These are phyloP conservation scores for Patella vulgata DNA, from an alignment of 1,140 invertebrate species.

Conservation along the genomic window DNA sequence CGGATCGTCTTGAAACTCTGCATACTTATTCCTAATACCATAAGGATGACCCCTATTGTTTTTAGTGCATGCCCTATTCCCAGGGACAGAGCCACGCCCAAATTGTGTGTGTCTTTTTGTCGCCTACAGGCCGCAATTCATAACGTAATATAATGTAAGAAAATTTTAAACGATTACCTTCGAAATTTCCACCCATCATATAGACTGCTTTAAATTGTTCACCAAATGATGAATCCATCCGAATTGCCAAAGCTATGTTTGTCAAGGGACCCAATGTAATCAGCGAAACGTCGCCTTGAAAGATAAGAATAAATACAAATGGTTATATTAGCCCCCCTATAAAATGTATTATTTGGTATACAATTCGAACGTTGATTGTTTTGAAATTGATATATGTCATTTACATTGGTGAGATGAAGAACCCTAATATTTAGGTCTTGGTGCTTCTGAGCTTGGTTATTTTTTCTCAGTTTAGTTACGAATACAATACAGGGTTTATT, in stretches of 20 bases:
- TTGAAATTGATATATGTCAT: too few species aligned
- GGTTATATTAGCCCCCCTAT: not conserved
- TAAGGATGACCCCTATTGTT: too few species aligned
- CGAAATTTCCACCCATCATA: conserved; percentile 81
- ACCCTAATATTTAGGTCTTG: not conserved
- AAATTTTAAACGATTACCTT: conserved; percentile 38
- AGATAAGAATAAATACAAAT: conserved; percentile 7
- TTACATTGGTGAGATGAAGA: not conserved
- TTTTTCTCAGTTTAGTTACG: too few species aligned
- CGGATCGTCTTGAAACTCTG: too few species aligned
- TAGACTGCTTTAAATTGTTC: conserved; percentile 73
- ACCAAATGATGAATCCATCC: conserved; percentile 74
- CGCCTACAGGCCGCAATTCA: too few species aligned
- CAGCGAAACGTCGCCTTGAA: conserved; percentile 65
- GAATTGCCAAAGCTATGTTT: conserved; percentile 79
- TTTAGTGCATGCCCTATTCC: too few species aligned
- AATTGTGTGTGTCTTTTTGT: too few species aligned
- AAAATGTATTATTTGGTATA: not conserved
- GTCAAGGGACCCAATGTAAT: conserved; percentile 80
- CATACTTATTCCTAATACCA: too few species aligned
- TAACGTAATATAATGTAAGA: not conserved
- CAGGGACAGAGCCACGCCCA: too few species aligned
- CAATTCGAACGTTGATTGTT: too few species aligned
- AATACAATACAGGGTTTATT: not conserved
- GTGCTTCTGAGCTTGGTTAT: not conserved